Percentiles rank a stretch among this genome's conserved stretches.
phyloP scores from a whole-genome alignment of 2,888 invertebrate species.

The Chromoteleia sp. region DNA sequence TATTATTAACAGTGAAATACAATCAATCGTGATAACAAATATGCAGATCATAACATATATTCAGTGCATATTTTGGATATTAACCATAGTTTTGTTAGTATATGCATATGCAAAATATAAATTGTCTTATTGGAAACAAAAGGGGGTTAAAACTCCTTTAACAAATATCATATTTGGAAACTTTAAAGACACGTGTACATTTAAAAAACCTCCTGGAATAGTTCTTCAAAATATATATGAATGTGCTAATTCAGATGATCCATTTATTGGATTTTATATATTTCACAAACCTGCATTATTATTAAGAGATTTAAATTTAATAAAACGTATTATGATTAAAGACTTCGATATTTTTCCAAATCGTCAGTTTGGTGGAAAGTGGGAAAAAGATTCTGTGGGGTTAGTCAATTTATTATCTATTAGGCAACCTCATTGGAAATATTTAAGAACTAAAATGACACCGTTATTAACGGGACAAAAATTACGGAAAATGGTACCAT shows the following conservation, averaged over 20 bases:
- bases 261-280: constrained; percentile 85
- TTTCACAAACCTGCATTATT: constrained; percentile 85
- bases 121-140: constrained; percentile 76
- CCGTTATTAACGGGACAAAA: constrained; percentile 78
- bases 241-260: constrained; percentile 72
- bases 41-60: no score
- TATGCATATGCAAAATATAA: constrained; percentile 75
- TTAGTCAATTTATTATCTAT: constrained; percentile 82
- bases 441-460: constrained; percentile 81
- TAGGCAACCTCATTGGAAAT: constrained; percentile 85
- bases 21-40: no score
- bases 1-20: no score
- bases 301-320: constrained; percentile 83
- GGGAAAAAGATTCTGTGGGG: constrained; percentile 80
- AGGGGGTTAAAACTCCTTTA: constrained; percentile 74
- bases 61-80: neutral
- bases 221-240: constrained; percentile 76
- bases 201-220: constrained; percentile 74
- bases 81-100: constrained; percentile 40
- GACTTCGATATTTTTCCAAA: constrained; percentile 85
- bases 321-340: constrained; percentile 85
- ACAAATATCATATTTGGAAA: constrained; percentile 76
- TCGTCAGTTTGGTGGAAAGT: constrained; percentile 82
- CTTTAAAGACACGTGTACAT: constrained; percentile 74
- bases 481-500: constrained; percentile 75